Evolutionary conservation across 53 echinoderm and acorn worm genomes (phyloP), one percentile per base, ranked within the genome.

Genomic region (Echinarachnius parma): DNA sequence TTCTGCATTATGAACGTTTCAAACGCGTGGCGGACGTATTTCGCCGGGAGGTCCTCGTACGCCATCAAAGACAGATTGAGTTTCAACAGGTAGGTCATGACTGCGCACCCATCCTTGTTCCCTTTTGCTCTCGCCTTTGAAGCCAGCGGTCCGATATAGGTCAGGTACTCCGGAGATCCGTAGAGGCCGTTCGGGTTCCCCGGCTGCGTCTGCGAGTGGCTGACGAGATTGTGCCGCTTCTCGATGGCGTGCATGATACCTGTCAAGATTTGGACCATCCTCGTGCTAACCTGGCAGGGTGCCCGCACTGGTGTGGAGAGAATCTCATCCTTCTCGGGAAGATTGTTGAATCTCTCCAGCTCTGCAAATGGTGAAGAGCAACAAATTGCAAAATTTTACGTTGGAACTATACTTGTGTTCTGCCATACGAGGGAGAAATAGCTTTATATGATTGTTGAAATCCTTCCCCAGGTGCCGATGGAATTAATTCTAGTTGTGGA

Each of bases 21-120:
- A 24, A 89, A 46, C 30, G 82, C 71, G 8, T 28, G 16, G 8
- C 81, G 31, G 2, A 81, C 78, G 31, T 89, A 85, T 1, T 28
- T 25, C 15, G 75, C 90, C 32, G 85, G 64, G 4, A 83, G 78
- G 44, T 89, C 86, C n/a, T 89, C 79, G 48, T 85, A 89, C 13
- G 81, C 23, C 46, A 82, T 55, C 46, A 89, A 25, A 22, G 90
- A 85, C 36, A 70, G 57, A 44, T 89, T 89, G 47, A 82, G 86
- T 56, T 81, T 64, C 3, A 71, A 61, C 30, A 89, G 75, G 53
- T 86, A 89, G 28, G 62, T 30, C 0, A 47, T 47, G 22, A 21
- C 69, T 52, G 28, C 24, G 7, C 33, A 4, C 19, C 64, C 78
- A 36, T 77, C 66, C 21, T 56, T 58, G 1, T 29, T 56, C 39